These are phyloP conservation scores for Xerus inauris DNA, from an alignment of 2,113 vertebrate species.

Conservation along the genomic window DNA sequence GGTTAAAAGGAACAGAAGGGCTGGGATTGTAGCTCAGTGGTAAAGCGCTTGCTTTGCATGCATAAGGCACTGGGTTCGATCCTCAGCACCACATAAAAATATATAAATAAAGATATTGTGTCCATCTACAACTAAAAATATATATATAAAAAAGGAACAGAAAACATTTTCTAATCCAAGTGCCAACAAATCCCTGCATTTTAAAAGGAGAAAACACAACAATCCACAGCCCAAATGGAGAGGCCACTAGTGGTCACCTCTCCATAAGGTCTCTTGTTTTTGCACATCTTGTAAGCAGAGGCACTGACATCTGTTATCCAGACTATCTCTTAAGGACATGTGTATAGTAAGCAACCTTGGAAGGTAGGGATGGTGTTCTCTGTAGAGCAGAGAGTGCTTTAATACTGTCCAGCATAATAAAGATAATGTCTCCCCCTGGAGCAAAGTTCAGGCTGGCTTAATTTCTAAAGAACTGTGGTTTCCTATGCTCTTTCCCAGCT, in stretches of 20 bases:
- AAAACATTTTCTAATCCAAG: background rate
- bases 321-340: background rate
- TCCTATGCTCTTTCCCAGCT: background rate
- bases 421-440: background rate
- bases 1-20: background rate
- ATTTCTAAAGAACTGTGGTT: background rate
- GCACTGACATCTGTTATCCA: background rate
- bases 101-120: too few relatives aligned
- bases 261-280: background rate
- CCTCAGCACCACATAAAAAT: too few relatives aligned
- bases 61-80: too few relatives aligned
- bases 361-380: background rate
- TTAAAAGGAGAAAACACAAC: background rate
- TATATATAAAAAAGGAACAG: background rate
- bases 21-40: too few relatives aligned
- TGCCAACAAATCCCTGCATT: background rate
- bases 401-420: background rate
- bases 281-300: background rate
- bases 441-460: background rate
- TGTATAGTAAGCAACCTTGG: background rate
- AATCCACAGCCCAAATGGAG: background rate
- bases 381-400: background rate
- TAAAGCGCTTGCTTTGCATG: too few relatives aligned
- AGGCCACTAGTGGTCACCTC: background rate
- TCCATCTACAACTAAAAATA: too few relatives aligned